Evolutionary conservation across 2,888 invertebrate genomes (phyloP), one percentile per base, ranked within the genome.

Genomic region (Drosophila rubida): DNA sequence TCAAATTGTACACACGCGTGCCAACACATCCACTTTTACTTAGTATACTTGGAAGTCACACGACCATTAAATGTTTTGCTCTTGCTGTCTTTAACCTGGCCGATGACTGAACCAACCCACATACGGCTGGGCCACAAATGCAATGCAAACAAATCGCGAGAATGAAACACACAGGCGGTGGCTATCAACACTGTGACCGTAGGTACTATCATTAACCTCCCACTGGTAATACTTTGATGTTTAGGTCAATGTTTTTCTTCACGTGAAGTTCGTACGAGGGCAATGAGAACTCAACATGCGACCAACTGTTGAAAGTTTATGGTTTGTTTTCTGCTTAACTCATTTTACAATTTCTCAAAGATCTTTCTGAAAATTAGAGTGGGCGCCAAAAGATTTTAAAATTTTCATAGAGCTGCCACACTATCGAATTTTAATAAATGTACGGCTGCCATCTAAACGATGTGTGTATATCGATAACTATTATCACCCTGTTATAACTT

Each of bases 111-210:
- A 48, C 41, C 46, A 46, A 30, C 49, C 58, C 55, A 48, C 25
- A 37, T 41, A 35, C 32, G 46, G 19, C 59, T 49, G 46, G 42
- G 44, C 63, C 30, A 62, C 72, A 75, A 83, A 78, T 86, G 78
- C 81, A 87, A 64, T 77, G 69, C 77, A 83, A 81, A 81, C 81
- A 87, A 81, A 63, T 65, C 55, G 67, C 49, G 8, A 66, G 58
- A 48, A 70, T 68, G 62, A 75, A 50, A 61, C 37, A 59, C 54
- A 49, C 69, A 45, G 67, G 59, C 75, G 61, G 69, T 82, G 69
- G 72, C 78, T 58, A 68, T 83, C 69, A 83, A 75, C 77, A 48
- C 22, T 22, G 53, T 39, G 67, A 70, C 58, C 42, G 32, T 58
- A 54, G 70, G 61, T 55, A 57, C 32, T 73, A 58, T 62, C 73